A percentile compares a stretch with the other conserved stretches of the same genome.
These are phyloP conservation scores for Pyralis farinalis DNA, from an alignment of 2,888 invertebrate genomes.

Conservation along the genomic window DNA sequence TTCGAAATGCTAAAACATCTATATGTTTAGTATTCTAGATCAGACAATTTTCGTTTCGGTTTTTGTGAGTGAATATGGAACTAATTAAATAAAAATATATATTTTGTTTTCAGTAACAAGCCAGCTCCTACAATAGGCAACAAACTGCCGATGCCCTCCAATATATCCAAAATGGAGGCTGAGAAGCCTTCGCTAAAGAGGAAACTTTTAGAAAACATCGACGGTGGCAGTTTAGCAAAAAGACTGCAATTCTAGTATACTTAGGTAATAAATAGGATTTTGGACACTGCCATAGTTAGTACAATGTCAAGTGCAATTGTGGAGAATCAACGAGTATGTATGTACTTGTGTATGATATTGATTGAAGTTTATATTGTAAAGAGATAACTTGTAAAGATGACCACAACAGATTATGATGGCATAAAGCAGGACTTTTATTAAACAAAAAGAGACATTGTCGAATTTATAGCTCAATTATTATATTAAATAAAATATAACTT, in stretches of 20 bases:
- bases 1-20: too few relatives aligned
- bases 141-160: constrained; percentile 90
- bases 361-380: neutral
- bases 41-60: too few relatives aligned
- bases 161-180: constrained; percentile 80
- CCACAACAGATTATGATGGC: constrained; percentile 2
- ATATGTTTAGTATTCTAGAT: too few relatives aligned
- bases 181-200: constrained; percentile 88
- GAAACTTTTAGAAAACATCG: constrained; percentile 86
- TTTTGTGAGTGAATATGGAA: too few relatives aligned
- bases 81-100: too few relatives aligned
- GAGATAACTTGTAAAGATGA: too few relatives aligned
- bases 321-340: constrained; percentile 6
- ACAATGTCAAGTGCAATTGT: constrained; percentile 43
- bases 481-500: constrained; percentile 39
- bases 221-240: constrained; percentile 85
- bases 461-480: constrained; percentile 18
- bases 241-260: constrained; percentile 82
- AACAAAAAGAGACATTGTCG: constrained; percentile 21
- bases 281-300: constrained; percentile 30
- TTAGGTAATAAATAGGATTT: constrained; percentile 17
- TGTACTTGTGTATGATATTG: constrained; percentile 20
- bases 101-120: constrained; percentile 83
- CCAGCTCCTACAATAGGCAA: constrained; percentile 92
- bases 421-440: constrained; percentile 17